Evolutionary conservation across 2,797 vertebrate genomes (phyloP).

Genomic region (Taeniopygia guttata): DNA sequence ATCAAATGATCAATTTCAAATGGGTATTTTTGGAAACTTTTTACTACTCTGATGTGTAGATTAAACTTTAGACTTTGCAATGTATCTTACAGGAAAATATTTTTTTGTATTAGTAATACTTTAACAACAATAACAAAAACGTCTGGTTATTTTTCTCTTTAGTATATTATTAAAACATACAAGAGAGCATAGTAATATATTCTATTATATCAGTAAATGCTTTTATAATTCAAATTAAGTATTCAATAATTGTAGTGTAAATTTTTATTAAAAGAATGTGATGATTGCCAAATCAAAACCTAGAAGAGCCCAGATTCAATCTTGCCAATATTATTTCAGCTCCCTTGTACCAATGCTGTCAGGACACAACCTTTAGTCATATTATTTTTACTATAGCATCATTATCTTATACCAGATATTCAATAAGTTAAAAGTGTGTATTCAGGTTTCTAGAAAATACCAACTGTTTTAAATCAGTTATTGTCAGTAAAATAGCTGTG

Average conservation of each 20-base stretch:
- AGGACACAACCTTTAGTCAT: not conserved
- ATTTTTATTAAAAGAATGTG: not conserved
- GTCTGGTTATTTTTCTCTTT: not conserved
- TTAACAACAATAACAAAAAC: not conserved
- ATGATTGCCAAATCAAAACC: not conserved
- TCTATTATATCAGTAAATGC: not conserved
- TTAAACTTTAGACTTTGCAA: not conserved
- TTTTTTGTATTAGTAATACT: not conserved
- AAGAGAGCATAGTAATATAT: not conserved
- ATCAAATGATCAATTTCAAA: not conserved
- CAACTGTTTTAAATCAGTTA: not conserved
- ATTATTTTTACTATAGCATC: not conserved
- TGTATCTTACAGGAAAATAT: not conserved
- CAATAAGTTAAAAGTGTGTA: not conserved
- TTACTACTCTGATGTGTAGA: not conserved
- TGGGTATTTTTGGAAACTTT: not conserved
- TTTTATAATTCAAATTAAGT: not conserved
- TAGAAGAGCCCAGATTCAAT: not conserved
- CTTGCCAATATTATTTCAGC: not conserved
- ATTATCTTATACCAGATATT: not conserved
- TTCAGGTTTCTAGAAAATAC: not conserved
- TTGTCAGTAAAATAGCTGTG: not conserved
- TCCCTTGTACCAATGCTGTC: not conserved
- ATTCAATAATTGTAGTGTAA: not conserved
- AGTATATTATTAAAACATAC: not conserved